These are phyloP conservation scores for Agonopterix subpropinquella DNA, from an alignment of 2,888 invertebrate species.

Conservation along the genomic window DNA sequence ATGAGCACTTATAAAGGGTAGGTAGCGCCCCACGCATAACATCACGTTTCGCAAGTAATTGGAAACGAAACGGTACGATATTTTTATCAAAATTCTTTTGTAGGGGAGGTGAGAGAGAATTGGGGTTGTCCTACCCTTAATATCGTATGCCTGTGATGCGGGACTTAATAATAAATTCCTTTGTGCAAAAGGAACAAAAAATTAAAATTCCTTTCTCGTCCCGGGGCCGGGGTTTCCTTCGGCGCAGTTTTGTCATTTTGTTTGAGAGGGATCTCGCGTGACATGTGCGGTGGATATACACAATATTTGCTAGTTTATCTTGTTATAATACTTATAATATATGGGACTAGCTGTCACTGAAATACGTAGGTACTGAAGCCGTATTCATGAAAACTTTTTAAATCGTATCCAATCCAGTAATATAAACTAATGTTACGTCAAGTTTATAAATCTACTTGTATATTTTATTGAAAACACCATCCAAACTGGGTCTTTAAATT, in stretches of 20 bases:
- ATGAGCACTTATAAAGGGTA: conserved; percentile 5
- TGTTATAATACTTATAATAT: no score
- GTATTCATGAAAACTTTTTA: no score
- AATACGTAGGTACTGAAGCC: no score
- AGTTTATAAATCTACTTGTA: no score
- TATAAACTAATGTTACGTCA: no score
- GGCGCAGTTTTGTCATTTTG: conserved; percentile 60
- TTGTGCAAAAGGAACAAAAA: conserved; percentile 61
- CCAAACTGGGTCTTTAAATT: no score
- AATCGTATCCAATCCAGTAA: no score
- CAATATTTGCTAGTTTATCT: neutral
- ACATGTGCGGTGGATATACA: conserved; percentile 32
- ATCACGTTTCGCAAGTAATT: conserved; percentile 34
- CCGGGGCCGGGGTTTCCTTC: conserved; percentile 38
- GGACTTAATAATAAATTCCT: conserved; percentile 65
- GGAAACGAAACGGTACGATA: conserved; percentile 37
- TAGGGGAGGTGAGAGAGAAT: conserved; percentile 40
- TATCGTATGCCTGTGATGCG: conserved; percentile 54
- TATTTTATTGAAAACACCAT: no score
- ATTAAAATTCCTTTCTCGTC: conserved; percentile 64
- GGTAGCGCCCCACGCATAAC: conserved; percentile 14
- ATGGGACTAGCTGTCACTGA: no score
- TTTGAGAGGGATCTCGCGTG: conserved; percentile 48
- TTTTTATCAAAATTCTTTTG: conserved; percentile 45
- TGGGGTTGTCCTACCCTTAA: conserved; percentile 44